Conservation (phyloP, 2,888 invertebrate species). For the Aleiodes alternator region DNA sequence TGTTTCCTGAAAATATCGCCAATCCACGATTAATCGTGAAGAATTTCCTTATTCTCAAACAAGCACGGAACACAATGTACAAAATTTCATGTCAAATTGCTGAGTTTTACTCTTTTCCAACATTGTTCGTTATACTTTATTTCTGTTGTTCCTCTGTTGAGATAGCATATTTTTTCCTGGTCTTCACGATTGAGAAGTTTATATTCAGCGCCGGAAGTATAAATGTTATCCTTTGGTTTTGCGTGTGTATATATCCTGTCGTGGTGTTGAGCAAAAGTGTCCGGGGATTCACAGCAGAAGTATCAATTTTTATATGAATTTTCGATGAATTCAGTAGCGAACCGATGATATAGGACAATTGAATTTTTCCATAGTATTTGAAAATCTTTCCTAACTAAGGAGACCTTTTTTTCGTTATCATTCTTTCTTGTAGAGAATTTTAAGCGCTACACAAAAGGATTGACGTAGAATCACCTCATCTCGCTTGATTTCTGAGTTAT, state of each 20-base stretch:
- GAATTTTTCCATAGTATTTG: too few species aligned
- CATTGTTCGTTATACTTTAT: neutral
- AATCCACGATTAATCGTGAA: neutral
- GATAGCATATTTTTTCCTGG: neutral
- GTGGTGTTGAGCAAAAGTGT: constrained; percentile 2
- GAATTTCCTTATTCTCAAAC: constrained; percentile 3
- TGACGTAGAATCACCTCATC: too few species aligned
- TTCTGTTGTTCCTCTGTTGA: neutral
- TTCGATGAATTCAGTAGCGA: too few species aligned
- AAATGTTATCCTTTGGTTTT: neutral
- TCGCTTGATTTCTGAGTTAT: too few species aligned
- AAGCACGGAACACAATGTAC: neutral
- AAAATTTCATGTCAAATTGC: neutral
- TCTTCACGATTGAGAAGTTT: neutral
- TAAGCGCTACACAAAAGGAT: too few species aligned
- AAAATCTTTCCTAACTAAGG: too few species aligned
- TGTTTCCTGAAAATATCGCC: neutral
- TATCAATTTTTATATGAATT: too few species aligned
- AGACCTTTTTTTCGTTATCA: too few species aligned
- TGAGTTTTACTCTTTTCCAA: neutral
- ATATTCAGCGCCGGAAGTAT: neutral
- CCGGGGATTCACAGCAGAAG: neutral
- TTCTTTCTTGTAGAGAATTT: too few species aligned
- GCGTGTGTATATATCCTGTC: neutral
- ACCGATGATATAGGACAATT: too few species aligned